A percentile compares a stretch with the other conserved stretches of the same genome.
phyloP scores from a whole-genome alignment of 2,888 invertebrate genomes.

The Agrotis ipsilon region DNA sequence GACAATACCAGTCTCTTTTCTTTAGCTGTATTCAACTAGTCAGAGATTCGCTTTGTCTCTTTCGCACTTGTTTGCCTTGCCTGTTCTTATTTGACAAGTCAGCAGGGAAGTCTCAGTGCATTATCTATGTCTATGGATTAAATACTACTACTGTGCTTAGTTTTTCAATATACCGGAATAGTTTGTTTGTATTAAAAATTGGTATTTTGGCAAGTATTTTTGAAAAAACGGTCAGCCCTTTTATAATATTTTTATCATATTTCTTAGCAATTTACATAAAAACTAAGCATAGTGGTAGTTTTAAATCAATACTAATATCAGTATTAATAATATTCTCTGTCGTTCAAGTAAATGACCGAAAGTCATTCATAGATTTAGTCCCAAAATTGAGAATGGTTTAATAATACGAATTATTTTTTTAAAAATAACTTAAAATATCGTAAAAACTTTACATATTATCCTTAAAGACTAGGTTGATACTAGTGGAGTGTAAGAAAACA shows the following conservation, averaged over 20 bases:
- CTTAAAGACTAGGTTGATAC: constrained; percentile 75
- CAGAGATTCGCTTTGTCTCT: too few relatives aligned
- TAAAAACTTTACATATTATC: constrained; percentile 48
- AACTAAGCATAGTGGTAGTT: constrained; percentile 36
- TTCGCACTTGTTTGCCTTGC: too few relatives aligned
- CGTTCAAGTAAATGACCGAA: too few relatives aligned
- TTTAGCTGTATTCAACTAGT: too few relatives aligned
- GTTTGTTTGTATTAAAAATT: background rate
- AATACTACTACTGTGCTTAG: constrained; percentile 26
- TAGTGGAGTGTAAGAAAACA: constrained; percentile 79
- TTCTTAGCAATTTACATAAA: background rate
- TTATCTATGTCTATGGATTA: background rate
- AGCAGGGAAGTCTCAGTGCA: too few relatives aligned
- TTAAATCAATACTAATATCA: too few relatives aligned
- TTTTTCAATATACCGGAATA: background rate
- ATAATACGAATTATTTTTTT: constrained; percentile 17
- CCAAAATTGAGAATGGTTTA: background rate
- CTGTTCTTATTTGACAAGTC: too few relatives aligned
- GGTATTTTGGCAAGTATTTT: constrained; percentile 2
- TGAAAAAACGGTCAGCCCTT: background rate
- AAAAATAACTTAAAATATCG: constrained; percentile 45
- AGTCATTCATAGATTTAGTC: background rate
- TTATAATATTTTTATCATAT: background rate
- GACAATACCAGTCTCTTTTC: too few relatives aligned
- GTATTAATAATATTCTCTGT: background rate